These are phyloP conservation scores for Drosophila equinoxialis DNA, from an alignment of 1,140 invertebrate genomes.

Conservation along the genomic window DNA sequence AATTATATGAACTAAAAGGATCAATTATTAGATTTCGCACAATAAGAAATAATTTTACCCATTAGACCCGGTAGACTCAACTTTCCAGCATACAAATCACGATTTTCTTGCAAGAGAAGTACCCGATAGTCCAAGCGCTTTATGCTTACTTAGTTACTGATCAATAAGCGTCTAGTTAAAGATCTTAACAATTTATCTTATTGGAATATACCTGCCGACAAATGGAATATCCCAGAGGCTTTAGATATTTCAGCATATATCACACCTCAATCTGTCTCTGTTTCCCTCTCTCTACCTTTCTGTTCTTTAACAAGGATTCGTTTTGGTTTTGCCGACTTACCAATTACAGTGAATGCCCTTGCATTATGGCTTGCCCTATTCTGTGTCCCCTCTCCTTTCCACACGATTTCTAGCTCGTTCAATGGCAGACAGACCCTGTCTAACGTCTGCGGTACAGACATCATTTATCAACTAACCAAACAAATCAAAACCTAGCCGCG, in stretches of 20 bases:
- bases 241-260: not conserved
- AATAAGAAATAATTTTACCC: too few relatives aligned
- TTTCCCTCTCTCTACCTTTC: not conserved
- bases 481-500: slow-evolving; percentile 73
- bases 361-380: slow-evolving; percentile 7
- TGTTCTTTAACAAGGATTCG: slow-evolving; percentile 12
- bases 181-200: not conserved
- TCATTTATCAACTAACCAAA: slow-evolving; percentile 78
- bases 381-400: too few relatives aligned
- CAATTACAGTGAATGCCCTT: slow-evolving; percentile 42
- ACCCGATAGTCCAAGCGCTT: too few relatives aligned
- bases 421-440: slow-evolving; percentile 57
- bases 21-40: too few relatives aligned
- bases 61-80: too few relatives aligned
- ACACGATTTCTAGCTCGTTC: slow-evolving; percentile 1
- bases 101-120: too few relatives aligned
- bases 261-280: not conserved
- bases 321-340: slow-evolving; percentile 24
- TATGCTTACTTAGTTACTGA: too few relatives aligned
- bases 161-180: not conserved
- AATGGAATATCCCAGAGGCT: not conserved
- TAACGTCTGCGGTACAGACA: slow-evolving; percentile 70
- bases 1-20: too few relatives aligned
- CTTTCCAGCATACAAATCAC: too few relatives aligned
- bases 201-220: not conserved